Conservation (phyloP, 2,113 vertebrate species). For the Xiphias gladius region DNA sequence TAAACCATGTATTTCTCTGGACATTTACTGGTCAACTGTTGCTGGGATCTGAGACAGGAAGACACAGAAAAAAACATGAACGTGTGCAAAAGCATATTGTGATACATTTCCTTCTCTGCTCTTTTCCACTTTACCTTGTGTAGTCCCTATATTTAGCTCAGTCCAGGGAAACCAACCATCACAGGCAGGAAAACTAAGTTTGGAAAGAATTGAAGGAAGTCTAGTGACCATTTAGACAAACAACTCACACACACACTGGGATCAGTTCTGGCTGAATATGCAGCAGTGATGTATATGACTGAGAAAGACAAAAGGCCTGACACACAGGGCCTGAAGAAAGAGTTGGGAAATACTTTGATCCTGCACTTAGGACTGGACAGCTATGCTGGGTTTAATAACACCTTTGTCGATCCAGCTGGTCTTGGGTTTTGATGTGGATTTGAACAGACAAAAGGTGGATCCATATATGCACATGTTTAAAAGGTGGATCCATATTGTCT, state of each 20-base stretch:
- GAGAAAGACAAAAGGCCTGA: slow-evolving; percentile 38
- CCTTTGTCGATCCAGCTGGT: slow-evolving; percentile 4
- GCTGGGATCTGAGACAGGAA: slow-evolving; percentile 41
- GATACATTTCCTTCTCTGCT: slow-evolving; percentile 90
- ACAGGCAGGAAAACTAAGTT: slow-evolving; percentile 95
- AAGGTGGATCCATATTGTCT: slow-evolving; percentile 27
- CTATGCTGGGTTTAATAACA: slow-evolving; percentile 1
- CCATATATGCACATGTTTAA: slow-evolving; percentile 10
- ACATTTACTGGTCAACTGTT: not conserved
- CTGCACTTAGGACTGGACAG: not conserved
- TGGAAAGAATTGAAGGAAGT: slow-evolving; percentile 98
- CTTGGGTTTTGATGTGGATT: slow-evolving; percentile 20
- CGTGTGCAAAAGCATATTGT: slow-evolving; percentile 75
- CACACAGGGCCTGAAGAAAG: slow-evolving; percentile 18
- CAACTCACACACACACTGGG: slow-evolving; percentile 86
- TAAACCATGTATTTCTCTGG: not conserved
- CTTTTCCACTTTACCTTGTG: slow-evolving; percentile 85
- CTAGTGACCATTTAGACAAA: slow-evolving; percentile 90
- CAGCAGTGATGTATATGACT: slow-evolving; percentile 28
- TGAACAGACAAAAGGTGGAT: slow-evolving; percentile 1
- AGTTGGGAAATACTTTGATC: not conserved
- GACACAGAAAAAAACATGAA: slow-evolving; percentile 54
- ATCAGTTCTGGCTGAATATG: slow-evolving; percentile 63
- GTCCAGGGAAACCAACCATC: slow-evolving; percentile 86
- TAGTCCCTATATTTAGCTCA: slow-evolving; percentile 90